Evolutionary conservation across 2,113 vertebrate species (phyloP).

Genomic region (Morone saxatilis): DNA sequence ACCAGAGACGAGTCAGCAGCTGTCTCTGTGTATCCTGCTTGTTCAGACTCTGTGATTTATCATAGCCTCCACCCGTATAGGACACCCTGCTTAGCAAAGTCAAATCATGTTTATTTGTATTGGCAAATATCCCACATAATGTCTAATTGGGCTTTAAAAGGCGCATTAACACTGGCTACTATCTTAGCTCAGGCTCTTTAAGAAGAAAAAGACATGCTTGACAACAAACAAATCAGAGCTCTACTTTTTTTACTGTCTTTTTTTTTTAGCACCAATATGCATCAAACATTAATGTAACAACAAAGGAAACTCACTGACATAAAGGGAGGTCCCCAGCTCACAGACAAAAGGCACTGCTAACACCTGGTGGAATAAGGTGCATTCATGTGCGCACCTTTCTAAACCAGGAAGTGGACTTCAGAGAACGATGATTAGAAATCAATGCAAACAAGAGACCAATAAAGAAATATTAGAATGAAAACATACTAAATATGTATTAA

Average conservation of each 20-base stretch:
- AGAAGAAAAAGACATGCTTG: neutral
- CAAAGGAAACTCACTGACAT: neutral
- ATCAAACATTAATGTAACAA: neutral
- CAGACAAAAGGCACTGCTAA: too few relatives aligned
- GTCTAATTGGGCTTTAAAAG: conserved; percentile 25
- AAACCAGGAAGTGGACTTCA: too few relatives aligned
- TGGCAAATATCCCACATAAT: neutral
- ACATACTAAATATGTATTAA: too few relatives aligned
- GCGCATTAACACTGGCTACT: neutral
- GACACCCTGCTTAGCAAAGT: conserved; percentile 37
- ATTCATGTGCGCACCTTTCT: too few relatives aligned
- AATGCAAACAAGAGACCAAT: too few relatives aligned
- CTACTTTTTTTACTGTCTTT: too few relatives aligned
- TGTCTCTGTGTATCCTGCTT: conserved; percentile 51
- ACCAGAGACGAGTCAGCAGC: conserved; percentile 51
- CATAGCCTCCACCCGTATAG: conserved; percentile 15
- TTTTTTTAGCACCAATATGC: too few relatives aligned
- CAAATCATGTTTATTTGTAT: conserved; percentile 25
- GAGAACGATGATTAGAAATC: too few relatives aligned
- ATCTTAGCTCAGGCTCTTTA: neutral
- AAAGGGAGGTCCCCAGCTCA: neutral
- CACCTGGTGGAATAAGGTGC: too few relatives aligned
- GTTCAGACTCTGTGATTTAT: conserved; percentile 55
- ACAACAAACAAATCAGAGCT: neutral
- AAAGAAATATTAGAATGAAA: too few relatives aligned